Conservation (phyloP, 1,140 invertebrate genomes). For the Diorhabda sublineata region DNA sequence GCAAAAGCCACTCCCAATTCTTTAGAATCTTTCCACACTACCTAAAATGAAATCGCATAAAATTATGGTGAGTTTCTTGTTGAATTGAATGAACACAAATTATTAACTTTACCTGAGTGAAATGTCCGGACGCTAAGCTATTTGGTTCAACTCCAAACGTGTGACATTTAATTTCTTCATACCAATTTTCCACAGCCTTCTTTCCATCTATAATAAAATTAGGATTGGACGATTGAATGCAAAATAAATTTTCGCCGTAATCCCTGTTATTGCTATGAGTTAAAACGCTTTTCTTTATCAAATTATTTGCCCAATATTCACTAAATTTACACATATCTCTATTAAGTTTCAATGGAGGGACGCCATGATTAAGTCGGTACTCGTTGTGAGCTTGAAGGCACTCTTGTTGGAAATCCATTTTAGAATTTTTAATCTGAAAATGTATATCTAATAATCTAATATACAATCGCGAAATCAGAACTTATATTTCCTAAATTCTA, state of each 20-base stretch:
- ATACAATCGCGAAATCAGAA: too few relatives aligned
- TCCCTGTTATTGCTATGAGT: constrained; percentile 53
- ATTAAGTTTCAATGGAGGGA: constrained; percentile 56
- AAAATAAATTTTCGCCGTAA: constrained; percentile 59
- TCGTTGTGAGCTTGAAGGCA: constrained; percentile 62
- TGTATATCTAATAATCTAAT: not conserved
- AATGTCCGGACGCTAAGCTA: constrained; percentile 49
- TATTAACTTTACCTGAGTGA: constrained; percentile 49
- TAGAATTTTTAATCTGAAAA: constrained; percentile 32
- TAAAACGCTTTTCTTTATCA: constrained; percentile 53
- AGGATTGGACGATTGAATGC: constrained; percentile 53
- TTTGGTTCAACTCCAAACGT: constrained; percentile 58
- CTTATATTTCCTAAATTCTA: too few relatives aligned
- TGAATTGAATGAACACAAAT: too few relatives aligned
- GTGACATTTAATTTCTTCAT: constrained; percentile 59
- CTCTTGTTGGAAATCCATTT: constrained; percentile 43
- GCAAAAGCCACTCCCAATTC: constrained; percentile 61
- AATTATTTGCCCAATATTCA: constrained; percentile 60
- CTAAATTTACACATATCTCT: constrained; percentile 57
- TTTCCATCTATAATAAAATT: constrained; percentile 58
- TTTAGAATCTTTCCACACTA: constrained; percentile 60
- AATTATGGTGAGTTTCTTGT: not conserved
- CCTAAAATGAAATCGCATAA: constrained; percentile 14
- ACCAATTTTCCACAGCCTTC: constrained; percentile 74
- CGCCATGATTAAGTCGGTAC: constrained; percentile 58